phyloP scores from a whole-genome alignment of 2,797 vertebrate genomes.

The Chrysocyon brachyurus region DNA sequence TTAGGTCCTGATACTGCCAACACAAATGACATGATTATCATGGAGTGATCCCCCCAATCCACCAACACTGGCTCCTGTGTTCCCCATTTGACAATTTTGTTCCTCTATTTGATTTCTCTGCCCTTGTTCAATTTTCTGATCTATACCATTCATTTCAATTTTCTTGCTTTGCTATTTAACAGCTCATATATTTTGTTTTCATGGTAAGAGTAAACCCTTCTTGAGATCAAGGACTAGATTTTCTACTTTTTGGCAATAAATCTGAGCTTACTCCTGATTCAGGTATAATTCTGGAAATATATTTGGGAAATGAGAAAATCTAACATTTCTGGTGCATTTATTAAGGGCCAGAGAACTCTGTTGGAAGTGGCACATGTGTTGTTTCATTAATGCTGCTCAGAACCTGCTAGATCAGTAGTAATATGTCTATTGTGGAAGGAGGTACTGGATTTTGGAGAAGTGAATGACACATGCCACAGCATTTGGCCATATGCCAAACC shows the following conservation, averaged over 20 bases:
- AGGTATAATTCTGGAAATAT: not conserved
- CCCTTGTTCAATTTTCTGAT: not conserved
- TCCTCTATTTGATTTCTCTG: not conserved
- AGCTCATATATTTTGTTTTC: not conserved
- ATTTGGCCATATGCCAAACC: not conserved
- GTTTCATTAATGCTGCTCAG: not conserved
- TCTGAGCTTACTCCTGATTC: not conserved
- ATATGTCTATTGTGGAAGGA: not conserved
- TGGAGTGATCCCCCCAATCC: accelerated
- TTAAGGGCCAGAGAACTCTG: not conserved
- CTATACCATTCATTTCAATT: not conserved
- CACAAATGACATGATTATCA: not conserved
- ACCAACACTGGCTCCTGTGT: not conserved
- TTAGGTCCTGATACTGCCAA: not conserved
- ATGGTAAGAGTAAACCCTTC: not conserved
- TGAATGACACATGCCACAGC: not conserved
- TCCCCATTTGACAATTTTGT: not conserved
- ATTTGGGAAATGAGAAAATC: not conserved
- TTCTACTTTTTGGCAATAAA: not conserved
- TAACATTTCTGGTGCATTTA: not conserved
- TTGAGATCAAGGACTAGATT: not conserved
- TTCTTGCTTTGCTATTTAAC: not conserved
- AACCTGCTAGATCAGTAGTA: not conserved
- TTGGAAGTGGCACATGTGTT: accelerated
- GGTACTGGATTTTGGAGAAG: not conserved